A percentile compares a stretch with the other conserved stretches of the same genome.
phyloP scores from a whole-genome alignment of 2,797 vertebrate species.

The Aerospiza tachiro region DNA sequence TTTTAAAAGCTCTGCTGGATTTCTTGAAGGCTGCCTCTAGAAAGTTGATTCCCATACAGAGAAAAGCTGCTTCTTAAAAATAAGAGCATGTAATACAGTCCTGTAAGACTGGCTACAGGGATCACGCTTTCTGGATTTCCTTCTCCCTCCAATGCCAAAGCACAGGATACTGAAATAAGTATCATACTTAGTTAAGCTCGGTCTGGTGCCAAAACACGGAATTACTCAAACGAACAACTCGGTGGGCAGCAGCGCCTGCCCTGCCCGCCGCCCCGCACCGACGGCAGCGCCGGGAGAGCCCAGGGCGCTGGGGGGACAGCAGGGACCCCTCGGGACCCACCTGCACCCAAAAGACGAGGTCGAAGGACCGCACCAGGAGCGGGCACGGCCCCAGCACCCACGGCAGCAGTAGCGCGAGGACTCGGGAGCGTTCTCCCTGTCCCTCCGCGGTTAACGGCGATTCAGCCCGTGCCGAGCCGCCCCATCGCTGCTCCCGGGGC shows the following conservation, averaged over 20 bases:
- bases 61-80: not conserved
- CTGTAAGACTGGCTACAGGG: not conserved
- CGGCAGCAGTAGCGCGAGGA: rapidly evolving
- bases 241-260: rapidly evolving
- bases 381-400: rapidly evolving
- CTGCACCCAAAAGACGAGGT: rapidly evolving
- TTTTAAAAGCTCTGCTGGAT: not conserved
- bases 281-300: not conserved
- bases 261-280: rapidly evolving
- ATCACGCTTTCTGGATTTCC: not conserved
- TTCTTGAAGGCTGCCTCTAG: not conserved
- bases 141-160: not conserved
- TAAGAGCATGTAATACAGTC: not conserved
- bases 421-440: rapidly evolving
- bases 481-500: rapidly evolving
- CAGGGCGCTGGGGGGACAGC: rapidly evolving
- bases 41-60: not conserved
- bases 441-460: rapidly evolving
- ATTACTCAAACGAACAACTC: rapidly evolving
- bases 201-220: not conserved
- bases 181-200: too few species aligned
- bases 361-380: not conserved
- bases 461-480: not conserved
- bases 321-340: rapidly evolving
- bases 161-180: too few species aligned